Base-by-base conservation (phyloP, 2,888 invertebrate genomes). In the Sepiola atlantica region DNA sequence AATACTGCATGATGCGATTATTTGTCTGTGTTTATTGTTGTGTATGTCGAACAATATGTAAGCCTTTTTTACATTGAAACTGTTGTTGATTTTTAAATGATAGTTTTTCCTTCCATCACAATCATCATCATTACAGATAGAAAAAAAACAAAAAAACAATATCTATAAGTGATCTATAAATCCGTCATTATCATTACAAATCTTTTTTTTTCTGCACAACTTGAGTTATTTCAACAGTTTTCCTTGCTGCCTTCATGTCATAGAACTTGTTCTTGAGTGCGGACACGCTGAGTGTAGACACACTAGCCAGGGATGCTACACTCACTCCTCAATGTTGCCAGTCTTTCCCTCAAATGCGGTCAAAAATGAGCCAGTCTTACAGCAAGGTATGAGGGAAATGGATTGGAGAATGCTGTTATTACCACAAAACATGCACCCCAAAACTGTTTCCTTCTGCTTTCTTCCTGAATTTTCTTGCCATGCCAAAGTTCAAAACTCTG, bases 321-420 rank as follows among this genome's bases (percentile, higher is more conserved):
- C 92, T 92, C 92, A 92, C 92, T 24, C 92, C 92, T 45, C 92
- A 92, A 45, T 92, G 92, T 92, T 92, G 92, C 92, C 45, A 92
- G 92, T 92, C 92, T 55, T 92, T 92, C n/a, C 92, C 92, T 92
- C 92, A 92, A 45, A 92, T 92, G 92, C 92, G 55, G 55, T 92
- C 92, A 92, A 92, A 55, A 92, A 92, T 54, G 55, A 92, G 28
- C 55, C 54, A 45, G 45, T 54, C 18, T 35, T 54, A 92, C 24
- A 77, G 77, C n/a, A 28, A 92, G 92, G 92, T 92, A 92, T 45
- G 92, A 92, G 54, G 92, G 54, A 92, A 28, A 45, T 92, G 35
- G 92, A 92, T 45, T 32, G 92, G n/a, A n/a, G 92, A 92, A 92
- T 92, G 92, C 92, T 45, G 77, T 77, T 77, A n/a, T 77, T n/a